Conservation (phyloP, 2,888 invertebrate genomes). For the Argyresthia albistria region DNA sequence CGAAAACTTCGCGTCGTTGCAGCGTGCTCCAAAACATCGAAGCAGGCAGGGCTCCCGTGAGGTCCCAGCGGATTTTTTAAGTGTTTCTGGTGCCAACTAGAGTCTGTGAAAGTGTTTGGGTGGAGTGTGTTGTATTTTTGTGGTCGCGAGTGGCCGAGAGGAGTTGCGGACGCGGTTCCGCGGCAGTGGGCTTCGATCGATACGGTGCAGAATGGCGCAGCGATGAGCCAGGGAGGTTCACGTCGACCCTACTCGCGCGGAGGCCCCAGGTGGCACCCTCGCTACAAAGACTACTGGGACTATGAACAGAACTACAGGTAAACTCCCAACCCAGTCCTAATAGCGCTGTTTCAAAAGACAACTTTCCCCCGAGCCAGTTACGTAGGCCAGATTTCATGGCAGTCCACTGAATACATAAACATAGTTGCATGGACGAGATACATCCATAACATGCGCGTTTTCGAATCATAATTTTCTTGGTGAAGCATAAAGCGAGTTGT, state of each 20-base stretch:
- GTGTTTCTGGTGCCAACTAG: slow-evolving; percentile 10
- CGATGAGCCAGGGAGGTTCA: slow-evolving; percentile 64
- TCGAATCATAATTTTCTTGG: not conserved
- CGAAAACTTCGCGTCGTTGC: slow-evolving; percentile 45
- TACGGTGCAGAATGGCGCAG: slow-evolving; percentile 47
- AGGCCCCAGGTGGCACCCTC: slow-evolving; percentile 64
- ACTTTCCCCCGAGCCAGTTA: slow-evolving; percentile 1
- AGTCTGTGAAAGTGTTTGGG: slow-evolving; percentile 34
- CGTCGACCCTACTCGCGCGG: slow-evolving; percentile 61
- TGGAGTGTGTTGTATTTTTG: slow-evolving; percentile 32
- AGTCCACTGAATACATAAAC: slow-evolving; percentile 1
- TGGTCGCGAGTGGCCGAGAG: slow-evolving; percentile 14
- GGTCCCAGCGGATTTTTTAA: slow-evolving; percentile 23
- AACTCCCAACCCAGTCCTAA: not conserved
- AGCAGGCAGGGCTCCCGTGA: slow-evolving; percentile 33
- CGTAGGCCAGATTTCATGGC: slow-evolving; percentile 1
- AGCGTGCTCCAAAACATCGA: slow-evolving; percentile 32
- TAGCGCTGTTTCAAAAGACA: not conserved
- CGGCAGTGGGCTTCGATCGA: slow-evolving; percentile 44
- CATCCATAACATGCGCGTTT: not conserved
- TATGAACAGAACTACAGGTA: slow-evolving; percentile 65
- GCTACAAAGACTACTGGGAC: slow-evolving; percentile 68
- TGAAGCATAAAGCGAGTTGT: no score
- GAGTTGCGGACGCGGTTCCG: slow-evolving; percentile 22
- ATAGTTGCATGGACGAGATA: not conserved